Evolutionary conservation across 2,888 invertebrate species (phyloP).

Genomic region (Polydrusus pterygomalis): DNA sequence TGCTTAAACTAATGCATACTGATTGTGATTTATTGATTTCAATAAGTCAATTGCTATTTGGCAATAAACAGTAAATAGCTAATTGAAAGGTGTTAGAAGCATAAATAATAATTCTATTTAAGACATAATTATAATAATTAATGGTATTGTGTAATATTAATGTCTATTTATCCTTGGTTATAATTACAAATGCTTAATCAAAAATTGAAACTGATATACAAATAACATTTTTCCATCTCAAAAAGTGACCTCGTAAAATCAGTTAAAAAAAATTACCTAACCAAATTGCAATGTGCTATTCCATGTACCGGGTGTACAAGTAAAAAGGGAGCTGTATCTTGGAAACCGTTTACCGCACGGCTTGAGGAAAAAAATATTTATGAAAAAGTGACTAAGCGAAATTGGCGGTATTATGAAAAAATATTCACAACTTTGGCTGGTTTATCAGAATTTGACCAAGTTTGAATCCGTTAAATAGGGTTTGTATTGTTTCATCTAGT

Average conservation of each 20-base stretch:
- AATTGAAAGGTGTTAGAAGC: constrained; percentile 25
- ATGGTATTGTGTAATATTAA: constrained; percentile 14
- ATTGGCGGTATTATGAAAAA: no score
- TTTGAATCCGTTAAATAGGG: no score
- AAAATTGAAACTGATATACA: not conserved
- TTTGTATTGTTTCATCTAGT: no score
- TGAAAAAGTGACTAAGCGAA: no score
- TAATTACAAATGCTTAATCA: constrained; percentile 4
- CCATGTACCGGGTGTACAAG: no score
- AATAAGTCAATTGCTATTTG: constrained; percentile 18
- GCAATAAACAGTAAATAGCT: constrained; percentile 23
- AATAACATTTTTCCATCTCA: not conserved
- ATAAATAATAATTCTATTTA: constrained; percentile 1
- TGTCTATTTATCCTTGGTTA: not conserved
- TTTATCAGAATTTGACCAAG: no score
- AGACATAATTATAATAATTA: constrained; percentile 14
- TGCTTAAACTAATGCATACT: constrained; percentile 17
- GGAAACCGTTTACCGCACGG: no score
- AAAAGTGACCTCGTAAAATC: not conserved
- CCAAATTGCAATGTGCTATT: no score
- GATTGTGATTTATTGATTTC: constrained; percentile 34
- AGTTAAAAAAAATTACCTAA: no score
- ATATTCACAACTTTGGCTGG: no score
- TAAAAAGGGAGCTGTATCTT: no score
- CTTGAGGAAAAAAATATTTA: no score